Conservation (phyloP, 2,888 invertebrate genomes). For the Drosophila nr. medialis region DNA sequence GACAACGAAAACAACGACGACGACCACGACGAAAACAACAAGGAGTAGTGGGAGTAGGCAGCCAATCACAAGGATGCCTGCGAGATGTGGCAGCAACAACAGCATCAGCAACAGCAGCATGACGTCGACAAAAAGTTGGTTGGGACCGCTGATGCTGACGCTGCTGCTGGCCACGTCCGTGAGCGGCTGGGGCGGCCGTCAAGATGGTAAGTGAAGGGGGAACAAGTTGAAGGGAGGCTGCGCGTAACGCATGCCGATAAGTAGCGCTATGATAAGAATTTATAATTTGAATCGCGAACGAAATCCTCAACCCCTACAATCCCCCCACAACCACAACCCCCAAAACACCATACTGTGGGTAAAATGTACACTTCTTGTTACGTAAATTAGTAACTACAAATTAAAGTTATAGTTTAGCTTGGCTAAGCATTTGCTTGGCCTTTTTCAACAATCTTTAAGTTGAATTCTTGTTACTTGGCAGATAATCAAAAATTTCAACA, state of each 20-base stretch:
- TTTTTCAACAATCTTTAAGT: neutral
- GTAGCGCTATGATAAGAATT: slow-evolving; percentile 77
- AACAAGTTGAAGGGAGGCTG: slow-evolving; percentile 15
- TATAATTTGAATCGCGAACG: slow-evolving; percentile 64
- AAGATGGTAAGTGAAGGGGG: slow-evolving; percentile 81
- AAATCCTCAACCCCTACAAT: neutral
- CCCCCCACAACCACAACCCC: neutral
- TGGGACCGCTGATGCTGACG: slow-evolving; percentile 74
- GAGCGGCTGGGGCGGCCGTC: slow-evolving; percentile 81
- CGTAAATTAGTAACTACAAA: neutral
- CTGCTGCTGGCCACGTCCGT: slow-evolving; percentile 79
- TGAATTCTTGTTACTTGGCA: neutral
- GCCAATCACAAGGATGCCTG: slow-evolving; percentile 26
- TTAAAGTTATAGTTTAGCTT: neutral
- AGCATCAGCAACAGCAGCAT: slow-evolving; percentile 45
- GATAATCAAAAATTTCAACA: neutral
- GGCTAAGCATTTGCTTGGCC: neutral
- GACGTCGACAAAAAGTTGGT: slow-evolving; percentile 72
- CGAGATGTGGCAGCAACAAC: slow-evolving; percentile 25
- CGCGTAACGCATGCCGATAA: slow-evolving; percentile 68
- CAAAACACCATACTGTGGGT: neutral
- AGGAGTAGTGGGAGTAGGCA: slow-evolving; percentile 14
- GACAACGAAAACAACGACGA: slow-evolving; percentile 52
- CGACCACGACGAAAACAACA: slow-evolving; percentile 15
- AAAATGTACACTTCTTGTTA: neutral